Conservation (phyloP, 2,113 vertebrate genomes). For the Rhinopomastus cyanomelas region DNA sequence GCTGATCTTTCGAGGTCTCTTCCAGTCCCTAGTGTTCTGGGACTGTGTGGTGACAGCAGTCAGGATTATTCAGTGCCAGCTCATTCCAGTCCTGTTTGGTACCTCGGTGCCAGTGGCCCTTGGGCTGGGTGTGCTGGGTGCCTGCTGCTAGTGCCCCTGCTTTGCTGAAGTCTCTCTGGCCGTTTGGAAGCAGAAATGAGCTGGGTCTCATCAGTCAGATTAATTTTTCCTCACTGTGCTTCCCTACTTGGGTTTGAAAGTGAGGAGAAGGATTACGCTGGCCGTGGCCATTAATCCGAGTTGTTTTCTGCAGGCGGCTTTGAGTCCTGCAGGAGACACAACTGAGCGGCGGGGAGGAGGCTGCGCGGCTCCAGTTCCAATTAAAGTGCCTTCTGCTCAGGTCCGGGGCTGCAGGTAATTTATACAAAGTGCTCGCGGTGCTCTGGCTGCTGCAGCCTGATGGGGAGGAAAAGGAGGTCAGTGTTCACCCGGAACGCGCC, state of each 20-base stretch:
- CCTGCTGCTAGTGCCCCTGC: no score
- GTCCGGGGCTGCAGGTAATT: not conserved
- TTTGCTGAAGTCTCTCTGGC: not conserved
- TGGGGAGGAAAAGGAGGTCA: constrained; percentile 52
- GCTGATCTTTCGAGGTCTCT: no score
- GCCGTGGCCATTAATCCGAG: not conserved
- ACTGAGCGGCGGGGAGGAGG: not conserved
- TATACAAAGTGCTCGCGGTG: not conserved
- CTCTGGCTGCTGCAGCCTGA: not conserved
- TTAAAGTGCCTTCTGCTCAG: constrained; percentile 41
- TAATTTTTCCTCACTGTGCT: not conserved
- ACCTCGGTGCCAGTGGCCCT: fast-evolving
- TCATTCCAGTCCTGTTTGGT: fast-evolving
- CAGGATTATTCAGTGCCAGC: fast-evolving
- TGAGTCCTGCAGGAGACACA: constrained; percentile 4
- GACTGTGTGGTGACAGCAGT: no score
- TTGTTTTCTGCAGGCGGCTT: not conserved
- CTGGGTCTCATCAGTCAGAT: not conserved
- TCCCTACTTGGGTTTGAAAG: not conserved
- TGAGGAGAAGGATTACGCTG: not conserved
- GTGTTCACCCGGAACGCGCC: constrained; percentile 43
- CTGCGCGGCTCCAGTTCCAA: constrained; percentile 14
- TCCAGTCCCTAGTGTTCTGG: no score
- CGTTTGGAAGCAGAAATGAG: not conserved
- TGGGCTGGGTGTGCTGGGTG: fast-evolving